phyloP scores from a whole-genome alignment of 23 tunicate genomes.

The Phallusia fumigata region DNA sequence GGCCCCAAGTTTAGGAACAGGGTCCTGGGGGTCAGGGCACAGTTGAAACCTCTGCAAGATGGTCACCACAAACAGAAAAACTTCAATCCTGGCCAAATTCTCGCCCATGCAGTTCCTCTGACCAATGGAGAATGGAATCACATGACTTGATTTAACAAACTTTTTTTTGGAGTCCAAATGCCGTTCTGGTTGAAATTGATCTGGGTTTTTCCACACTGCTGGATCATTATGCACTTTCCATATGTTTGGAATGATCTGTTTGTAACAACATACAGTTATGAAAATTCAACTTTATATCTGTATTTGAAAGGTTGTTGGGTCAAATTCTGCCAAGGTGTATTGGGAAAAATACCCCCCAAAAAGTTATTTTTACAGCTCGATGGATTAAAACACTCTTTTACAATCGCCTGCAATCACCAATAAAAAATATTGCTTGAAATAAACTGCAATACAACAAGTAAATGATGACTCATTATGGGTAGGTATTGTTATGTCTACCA shows the following conservation, averaged over 20 bases:
- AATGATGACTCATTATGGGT: too few relatives aligned
- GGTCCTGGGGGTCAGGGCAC: slow-evolving; percentile 1
- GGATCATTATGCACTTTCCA: neutral
- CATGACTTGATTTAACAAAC: neutral
- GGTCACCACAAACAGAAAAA: slow-evolving; percentile 1
- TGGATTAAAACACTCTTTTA: too few relatives aligned
- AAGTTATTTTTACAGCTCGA: too few relatives aligned
- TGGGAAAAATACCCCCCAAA: too few relatives aligned
- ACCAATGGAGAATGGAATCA: neutral
- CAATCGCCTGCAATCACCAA: too few relatives aligned
- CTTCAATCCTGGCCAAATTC: neutral
- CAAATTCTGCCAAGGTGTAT: too few relatives aligned
- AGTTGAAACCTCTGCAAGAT: neutral
- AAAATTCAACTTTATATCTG: too few relatives aligned
- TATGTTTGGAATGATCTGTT: neutral
- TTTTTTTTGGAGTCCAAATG: neutral
- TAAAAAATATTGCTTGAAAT: too few relatives aligned
- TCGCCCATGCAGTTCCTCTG: slow-evolving; percentile 7
- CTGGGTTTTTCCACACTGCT: neutral
- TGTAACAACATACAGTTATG: neutral
- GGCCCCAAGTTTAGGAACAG: neutral
- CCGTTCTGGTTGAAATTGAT: neutral
- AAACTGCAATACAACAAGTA: too few relatives aligned
- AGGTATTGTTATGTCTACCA: too few relatives aligned
- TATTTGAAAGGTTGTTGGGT: too few relatives aligned